Evolutionary conservation across 2,888 invertebrate genomes (phyloP).

Genomic region (Napeogenes sylphis): DNA sequence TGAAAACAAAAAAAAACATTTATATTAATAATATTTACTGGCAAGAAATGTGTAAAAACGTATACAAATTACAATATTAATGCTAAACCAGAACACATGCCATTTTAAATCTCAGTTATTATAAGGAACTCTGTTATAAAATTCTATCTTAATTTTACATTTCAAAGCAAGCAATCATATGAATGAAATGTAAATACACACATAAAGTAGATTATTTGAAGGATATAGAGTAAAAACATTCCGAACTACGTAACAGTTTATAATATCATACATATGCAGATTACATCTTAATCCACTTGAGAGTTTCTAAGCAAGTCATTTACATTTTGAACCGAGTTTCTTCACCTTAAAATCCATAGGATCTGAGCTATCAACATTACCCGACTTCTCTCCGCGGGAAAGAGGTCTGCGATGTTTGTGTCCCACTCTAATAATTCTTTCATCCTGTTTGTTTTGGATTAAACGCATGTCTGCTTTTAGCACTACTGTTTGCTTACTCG

Average conservation of each 20-base stretch:
- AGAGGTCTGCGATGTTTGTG: constrained; percentile 60
- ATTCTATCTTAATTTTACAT: background rate
- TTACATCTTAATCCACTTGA: constrained; percentile 53
- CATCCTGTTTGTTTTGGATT: constrained; percentile 72
- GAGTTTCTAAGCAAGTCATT: constrained; percentile 61
- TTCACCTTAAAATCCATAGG: constrained; percentile 57
- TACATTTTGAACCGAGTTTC: constrained; percentile 58
- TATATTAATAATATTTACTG: background rate
- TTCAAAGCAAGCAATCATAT: background rate
- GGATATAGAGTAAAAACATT: constrained; percentile 22
- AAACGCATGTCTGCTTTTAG: constrained; percentile 73
- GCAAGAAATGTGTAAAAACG: too few relatives aligned
- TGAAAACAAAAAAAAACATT: background rate
- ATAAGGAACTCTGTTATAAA: background rate
- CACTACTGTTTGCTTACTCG: constrained; percentile 69
- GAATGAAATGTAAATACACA: constrained; percentile 10
- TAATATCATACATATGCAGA: constrained; percentile 56
- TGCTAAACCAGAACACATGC: too few relatives aligned
- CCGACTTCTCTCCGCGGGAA: constrained; percentile 58
- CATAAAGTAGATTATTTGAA: constrained; percentile 10
- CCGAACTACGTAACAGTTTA: constrained; percentile 37
- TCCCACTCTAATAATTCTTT: constrained; percentile 68
- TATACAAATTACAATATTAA: too few relatives aligned
- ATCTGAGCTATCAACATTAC: constrained; percentile 55
- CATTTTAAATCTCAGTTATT: background rate